Conservation (phyloP, 2,113 vertebrate genomes). For the Tetrax tetrax region DNA sequence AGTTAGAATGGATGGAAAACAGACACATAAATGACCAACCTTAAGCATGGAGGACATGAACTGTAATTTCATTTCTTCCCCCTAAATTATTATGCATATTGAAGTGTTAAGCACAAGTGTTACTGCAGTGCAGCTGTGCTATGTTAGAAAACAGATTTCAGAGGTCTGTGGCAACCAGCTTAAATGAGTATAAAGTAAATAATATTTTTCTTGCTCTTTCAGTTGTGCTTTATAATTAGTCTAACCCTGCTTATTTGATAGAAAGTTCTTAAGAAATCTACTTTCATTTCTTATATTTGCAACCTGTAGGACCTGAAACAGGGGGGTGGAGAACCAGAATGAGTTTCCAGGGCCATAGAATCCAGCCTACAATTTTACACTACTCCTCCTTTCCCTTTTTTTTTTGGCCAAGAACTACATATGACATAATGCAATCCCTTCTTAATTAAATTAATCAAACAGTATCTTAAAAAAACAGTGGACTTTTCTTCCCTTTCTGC, state of each 20-base stretch:
- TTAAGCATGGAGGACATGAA: background rate
- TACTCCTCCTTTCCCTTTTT: rapidly evolving
- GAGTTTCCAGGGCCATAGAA: background rate
- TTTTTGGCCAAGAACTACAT: background rate
- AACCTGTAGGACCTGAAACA: background rate
- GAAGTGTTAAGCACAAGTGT: background rate
- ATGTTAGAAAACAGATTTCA: background rate
- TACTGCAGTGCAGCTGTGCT: background rate
- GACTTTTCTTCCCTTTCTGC: background rate
- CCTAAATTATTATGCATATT: background rate
- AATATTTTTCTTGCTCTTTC: background rate
- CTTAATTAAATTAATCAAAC: background rate
- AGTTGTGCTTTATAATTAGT: background rate
- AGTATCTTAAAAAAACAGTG: background rate
- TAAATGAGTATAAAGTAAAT: background rate
- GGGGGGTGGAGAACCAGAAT: background rate
- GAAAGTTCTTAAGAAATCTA: background rate
- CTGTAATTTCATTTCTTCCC: background rate
- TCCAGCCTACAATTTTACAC: background rate
- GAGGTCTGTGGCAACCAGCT: background rate
- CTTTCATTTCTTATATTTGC: background rate
- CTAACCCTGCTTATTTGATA: background rate
- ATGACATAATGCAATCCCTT: background rate
- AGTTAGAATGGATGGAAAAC: background rate
- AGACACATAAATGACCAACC: background rate